Conservation (phyloP, 2,888 invertebrate genomes). For the Agrotis segetum region DNA sequence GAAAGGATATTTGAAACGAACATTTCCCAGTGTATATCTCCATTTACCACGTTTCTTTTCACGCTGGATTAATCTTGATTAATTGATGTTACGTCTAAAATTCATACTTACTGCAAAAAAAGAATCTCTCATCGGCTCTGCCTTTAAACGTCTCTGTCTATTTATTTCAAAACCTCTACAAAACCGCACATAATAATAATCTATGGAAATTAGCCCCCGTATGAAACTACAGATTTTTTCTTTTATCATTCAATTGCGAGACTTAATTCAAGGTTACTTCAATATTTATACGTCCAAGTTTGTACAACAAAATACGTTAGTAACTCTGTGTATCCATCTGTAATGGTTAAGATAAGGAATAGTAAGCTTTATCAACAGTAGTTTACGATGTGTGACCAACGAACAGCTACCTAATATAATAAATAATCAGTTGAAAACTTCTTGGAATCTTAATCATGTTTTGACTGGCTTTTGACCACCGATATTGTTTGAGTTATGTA, state of each 20-base stretch:
- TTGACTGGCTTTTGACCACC: constrained; percentile 38
- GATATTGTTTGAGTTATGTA: constrained; percentile 42
- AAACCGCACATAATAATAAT: constrained; percentile 42
- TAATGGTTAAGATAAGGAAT: constrained; percentile 53
- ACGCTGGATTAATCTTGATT: constrained; percentile 55
- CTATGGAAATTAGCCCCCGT: constrained; percentile 54
- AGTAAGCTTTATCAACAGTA: constrained; percentile 52
- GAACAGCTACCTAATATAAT: constrained; percentile 47
- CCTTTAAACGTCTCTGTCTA: constrained; percentile 22
- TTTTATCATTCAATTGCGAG: constrained; percentile 47
- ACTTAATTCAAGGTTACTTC: constrained; percentile 61
- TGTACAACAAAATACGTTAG: constrained; percentile 6
- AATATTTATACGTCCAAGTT: constrained; percentile 47
- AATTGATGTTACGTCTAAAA: constrained; percentile 55
- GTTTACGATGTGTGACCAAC: constrained; percentile 54
- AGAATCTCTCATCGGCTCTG: constrained; percentile 45
- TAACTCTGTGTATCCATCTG: constrained; percentile 33
- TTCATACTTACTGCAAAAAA: constrained; percentile 44
- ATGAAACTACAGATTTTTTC: constrained; percentile 40
- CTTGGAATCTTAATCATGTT: constrained; percentile 56
- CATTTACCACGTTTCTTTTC: constrained; percentile 51
- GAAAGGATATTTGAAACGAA: constrained; percentile 61
- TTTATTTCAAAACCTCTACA: constrained; percentile 26
- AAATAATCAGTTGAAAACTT: constrained; percentile 42
- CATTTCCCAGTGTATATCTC: constrained; percentile 51